phyloP scores from a whole-genome alignment of 2,888 invertebrate genomes.

The Hypomecis punctinalis region DNA sequence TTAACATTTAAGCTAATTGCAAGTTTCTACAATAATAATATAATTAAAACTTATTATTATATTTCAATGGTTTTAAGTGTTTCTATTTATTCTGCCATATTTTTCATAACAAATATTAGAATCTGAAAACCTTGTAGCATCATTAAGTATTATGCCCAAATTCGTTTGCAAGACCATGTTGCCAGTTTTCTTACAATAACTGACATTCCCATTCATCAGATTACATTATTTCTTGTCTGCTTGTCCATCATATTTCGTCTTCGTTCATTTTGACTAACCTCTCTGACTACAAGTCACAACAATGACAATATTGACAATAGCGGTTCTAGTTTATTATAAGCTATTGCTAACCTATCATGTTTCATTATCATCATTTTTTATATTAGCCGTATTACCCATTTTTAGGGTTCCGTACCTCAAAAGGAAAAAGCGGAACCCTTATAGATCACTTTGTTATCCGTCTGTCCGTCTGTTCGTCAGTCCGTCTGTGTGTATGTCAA shows the following conservation, averaged over 20 bases:
- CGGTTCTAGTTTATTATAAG: neutral
- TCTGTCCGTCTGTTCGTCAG: no score
- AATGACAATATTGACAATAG: neutral
- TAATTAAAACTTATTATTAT: no score
- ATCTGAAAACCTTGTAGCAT: neutral
- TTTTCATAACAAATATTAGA: neutral
- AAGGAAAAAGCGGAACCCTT: no score
- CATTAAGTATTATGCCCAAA: neutral
- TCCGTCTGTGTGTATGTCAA: no score
- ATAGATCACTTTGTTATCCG: no score
- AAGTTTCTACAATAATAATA: no score
- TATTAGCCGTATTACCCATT: no score
- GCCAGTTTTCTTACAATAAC: neutral
- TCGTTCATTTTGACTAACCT: conserved; percentile 5
- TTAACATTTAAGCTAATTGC: no score
- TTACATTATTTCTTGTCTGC: conserved; percentile 1
- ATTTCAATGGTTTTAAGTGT: neutral
- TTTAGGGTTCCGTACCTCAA: no score
- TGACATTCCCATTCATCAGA: conserved; percentile 3
- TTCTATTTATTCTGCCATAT: neutral
- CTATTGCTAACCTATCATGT: no score
- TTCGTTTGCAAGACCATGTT: neutral
- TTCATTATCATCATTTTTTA: no score
- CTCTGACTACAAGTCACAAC: conserved; percentile 4
- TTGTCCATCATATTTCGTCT: conserved; percentile 1